Evolutionary conservation across 2,797 vertebrate genomes (phyloP).

Genomic region (Chromis chromis): DNA sequence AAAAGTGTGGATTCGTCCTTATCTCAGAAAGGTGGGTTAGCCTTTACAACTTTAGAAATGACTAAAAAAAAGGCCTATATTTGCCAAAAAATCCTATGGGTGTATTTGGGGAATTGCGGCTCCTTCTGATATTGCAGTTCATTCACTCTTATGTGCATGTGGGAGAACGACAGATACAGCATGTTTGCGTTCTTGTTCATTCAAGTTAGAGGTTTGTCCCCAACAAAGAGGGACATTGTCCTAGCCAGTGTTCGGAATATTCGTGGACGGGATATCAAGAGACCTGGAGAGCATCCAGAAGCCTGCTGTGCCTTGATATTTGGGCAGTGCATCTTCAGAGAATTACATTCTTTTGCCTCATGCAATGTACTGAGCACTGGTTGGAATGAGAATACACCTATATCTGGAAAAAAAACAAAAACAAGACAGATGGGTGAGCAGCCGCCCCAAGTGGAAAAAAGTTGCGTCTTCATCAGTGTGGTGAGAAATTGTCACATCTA

Average conservation of each 20-base stretch:
- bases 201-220: slow-evolving; percentile 26
- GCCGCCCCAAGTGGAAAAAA: background rate
- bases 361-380: background rate
- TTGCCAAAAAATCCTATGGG: background rate
- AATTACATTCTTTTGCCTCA: slow-evolving; percentile 16
- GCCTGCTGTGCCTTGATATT: slow-evolving; percentile 35
- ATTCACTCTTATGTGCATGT: slow-evolving; percentile 28
- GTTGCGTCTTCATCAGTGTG: slow-evolving; percentile 3
- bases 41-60: background rate
- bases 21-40: background rate
- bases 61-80: background rate
- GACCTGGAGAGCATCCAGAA: slow-evolving; percentile 27
- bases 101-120: background rate
- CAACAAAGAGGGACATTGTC: slow-evolving; percentile 12
- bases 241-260: slow-evolving; percentile 14
- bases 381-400: background rate
- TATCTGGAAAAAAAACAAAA: background rate
- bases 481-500: slow-evolving; percentile 29
- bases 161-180: slow-evolving; percentile 24
- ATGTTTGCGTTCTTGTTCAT: slow-evolving; percentile 23
- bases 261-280: slow-evolving; percentile 17
- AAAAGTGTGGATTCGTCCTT: background rate
- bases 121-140: slow-evolving; percentile 10
- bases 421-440: background rate
- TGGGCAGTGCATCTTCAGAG: slow-evolving; percentile 30